Evolutionary conservation across 53 echinoderm and acorn worm species (phyloP), one percentile per base, ranked within the genome.

Genomic region (Holothuria leucospilota): DNA sequence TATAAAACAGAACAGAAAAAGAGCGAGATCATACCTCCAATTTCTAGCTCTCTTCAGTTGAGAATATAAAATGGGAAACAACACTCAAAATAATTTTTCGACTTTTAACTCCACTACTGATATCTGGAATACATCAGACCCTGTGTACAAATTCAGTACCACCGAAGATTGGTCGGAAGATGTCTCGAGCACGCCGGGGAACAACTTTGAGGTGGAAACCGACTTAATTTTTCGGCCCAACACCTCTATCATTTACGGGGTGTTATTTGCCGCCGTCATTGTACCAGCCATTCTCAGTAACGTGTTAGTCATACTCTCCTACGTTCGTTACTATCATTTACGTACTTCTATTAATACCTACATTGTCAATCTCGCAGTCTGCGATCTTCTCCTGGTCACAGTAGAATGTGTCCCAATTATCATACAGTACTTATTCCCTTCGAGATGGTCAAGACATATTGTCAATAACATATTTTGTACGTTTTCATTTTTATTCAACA

Each of bases 351-450:
- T 88, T 69, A 96, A 94, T 82, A 86, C 90, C 34, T 96, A 96
- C 79, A 81, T 87, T 66, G 78, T 87, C 49, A 95, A 95, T 79
- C 90, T 96, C 29, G 96, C 96, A 39, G 62, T 96, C 24, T 96
- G 93, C 60, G 94, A 96, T 38, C 79, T 96, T 34, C 68, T 92
- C 66, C 87, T 94, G 9, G 96, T 96, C 12, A 30, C 68, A 20
- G 21, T 95, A 18, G 96, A 96, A 39, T 93, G 93, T 71, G 90
- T 92, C 0, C 66, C 89, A 18, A 68, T 89, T 11, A 85, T 95
- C 21, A 23, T 89, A 14, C 96, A 96, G 52, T 96, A 91, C 88
- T 24, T 93, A 75, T 42, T 94, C 28, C 88, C 92, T 16, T 84
- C 87, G 6, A 69, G 83, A 25, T 51, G 78, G 13, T 87, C 94